Percentiles rank a stretch among this genome's conserved stretches.
Evolutionary conservation across 2,888 invertebrate genomes (phyloP).

Genomic region (Branchellion lobata): DNA sequence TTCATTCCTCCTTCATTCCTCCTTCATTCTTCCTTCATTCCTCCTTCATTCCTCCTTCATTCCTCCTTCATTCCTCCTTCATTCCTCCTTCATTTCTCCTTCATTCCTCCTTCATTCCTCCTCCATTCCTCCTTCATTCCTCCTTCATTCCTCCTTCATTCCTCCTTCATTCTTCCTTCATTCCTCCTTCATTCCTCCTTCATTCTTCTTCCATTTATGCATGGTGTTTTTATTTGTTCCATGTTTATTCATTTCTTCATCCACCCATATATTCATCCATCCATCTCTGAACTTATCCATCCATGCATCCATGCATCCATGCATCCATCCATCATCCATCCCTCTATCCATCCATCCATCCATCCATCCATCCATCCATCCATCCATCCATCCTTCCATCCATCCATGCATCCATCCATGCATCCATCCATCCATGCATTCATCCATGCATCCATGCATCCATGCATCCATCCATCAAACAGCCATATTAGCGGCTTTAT

Average conservation of each 20-base stretch:
- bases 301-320: not conserved
- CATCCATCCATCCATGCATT: not conserved
- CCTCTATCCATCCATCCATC: slow-evolving; percentile 8
- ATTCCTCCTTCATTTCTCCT: too few species aligned
- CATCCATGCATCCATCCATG: not conserved
- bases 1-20: too few species aligned
- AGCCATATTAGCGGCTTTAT: not conserved
- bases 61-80: too few species aligned
- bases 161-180: too few species aligned
- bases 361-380: slow-evolving; percentile 4
- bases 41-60: too few species aligned
- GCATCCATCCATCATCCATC: not conserved
- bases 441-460: slow-evolving; percentile 16
- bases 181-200: too few species aligned
- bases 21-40: too few species aligned
- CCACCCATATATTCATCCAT: not conserved
- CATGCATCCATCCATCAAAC: not conserved
- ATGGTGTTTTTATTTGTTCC: too few species aligned
- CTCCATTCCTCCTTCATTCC: too few species aligned
- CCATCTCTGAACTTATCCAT: not conserved
- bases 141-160: too few species aligned
- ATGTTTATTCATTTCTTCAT: not conserved
- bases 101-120: too few species aligned
- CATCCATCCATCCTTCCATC: not conserved
- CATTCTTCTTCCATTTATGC: too few species aligned